Base-by-base conservation (phyloP, 1,140 invertebrate species). In the Drusus annulatus region DNA sequence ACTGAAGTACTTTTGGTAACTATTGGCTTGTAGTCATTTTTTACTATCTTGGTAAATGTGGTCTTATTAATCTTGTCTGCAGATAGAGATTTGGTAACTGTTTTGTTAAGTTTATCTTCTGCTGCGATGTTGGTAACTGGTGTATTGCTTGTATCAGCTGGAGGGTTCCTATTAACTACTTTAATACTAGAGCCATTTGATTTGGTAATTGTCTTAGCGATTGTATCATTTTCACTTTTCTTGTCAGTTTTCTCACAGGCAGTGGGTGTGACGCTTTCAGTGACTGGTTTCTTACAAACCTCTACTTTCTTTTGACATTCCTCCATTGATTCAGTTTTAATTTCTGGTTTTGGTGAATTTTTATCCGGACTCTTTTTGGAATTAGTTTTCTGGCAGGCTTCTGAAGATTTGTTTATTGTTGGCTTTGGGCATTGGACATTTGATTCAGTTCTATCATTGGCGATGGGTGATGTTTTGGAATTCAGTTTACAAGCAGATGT, bases 351-450 rank as follows among this genome's bases (percentile, higher is more conserved):
- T 17, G 13, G 52, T 17, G 52, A 56, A 31, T 23, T 21, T 17
- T 71, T 71, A 3, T 71, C 68, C 2, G 68, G 68, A 52, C 36
- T 71, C 68, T 71, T 71, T 71, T 71, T 54, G 10, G 50, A 71
- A 23, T 8, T 13, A 17, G 52, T 28, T 56, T 58, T 60, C 17
- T 31, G 52, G 25, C 23, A 75, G 15, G 54, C 17, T 17, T 75
- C 71, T 6, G 54, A 50, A 58, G 54, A 15, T 28, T 75, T 58
- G 23, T 19, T 58, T 28, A 54, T 7, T 31, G 16, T 16, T 58
- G 52, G 25, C 15, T 23, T 50, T 50, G 68, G 17, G 52, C 69
- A 73, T 19, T 15, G 36, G 36, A 13, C 36, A 45, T 45, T 8
- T 51, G 68, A 19, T 50, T 71, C 68, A 71, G 21, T 16, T 65